Base-by-base conservation (phyloP, 2,113 vertebrate genomes). In the Heterotilapia buettikoferi region DNA sequence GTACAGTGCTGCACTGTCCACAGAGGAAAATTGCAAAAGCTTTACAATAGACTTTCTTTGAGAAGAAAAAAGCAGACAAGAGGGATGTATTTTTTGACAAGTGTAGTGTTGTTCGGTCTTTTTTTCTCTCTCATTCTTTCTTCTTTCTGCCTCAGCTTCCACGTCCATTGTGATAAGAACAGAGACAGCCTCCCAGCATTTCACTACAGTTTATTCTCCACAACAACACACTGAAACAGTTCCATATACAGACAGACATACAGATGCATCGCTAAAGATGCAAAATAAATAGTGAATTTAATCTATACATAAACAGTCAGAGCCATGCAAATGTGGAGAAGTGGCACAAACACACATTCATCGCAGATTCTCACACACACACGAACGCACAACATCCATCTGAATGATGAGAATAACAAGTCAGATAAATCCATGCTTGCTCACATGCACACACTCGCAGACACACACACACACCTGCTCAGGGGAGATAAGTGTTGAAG, bases 401-500 rank as follows among this genome's bases (percentile, higher is more conserved):
- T 88, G 81, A 85, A 61, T 56, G 68, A 71, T 45, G 52, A 83
- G 80, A 73, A 92, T 73, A 88, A 68, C 82, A 88, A 90, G 88
- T 84, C 78, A 33, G 84, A 85, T 88, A 86, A 83, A 83, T 82
- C 86, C 87, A 31, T 80, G 40, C 40, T 9, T 71, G 43, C 84
- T 61, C 61, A 53, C 76, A 4, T 4, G 50, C 85, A 73, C 80
- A 71, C 86, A 79, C 85, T 52, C 50, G 9, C 54, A 59, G 10
- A 66, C 33, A 38, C 61, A 66, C 36, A 38, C 76, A 79, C 90
- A 89, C 90, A 93, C 92, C 95, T 95, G 95, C 90, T 93, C 88
- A 88, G 87, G 90, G 88, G 87, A 94, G 94, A 95, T 95, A 95
- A 94, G 92, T 95, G 90, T 40, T 92, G 87, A 82, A 90, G 87